Base-by-base conservation (phyloP, 2,113 vertebrate genomes). In the Vimba vimba region DNA sequence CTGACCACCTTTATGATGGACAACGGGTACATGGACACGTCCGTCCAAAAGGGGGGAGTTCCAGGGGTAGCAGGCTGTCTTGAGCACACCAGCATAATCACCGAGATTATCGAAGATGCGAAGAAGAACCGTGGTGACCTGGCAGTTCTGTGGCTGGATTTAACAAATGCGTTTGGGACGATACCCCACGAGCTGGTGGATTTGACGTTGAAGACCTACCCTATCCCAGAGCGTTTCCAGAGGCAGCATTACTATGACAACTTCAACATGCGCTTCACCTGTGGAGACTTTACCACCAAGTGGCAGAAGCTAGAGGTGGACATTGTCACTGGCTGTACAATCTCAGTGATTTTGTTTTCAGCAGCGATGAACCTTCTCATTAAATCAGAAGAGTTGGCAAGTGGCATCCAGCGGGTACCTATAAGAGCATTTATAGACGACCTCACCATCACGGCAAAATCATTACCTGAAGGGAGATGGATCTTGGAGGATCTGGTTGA, bases 401-500 rank as follows among this genome's bases (percentile, higher is more conserved):
- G 36, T 45, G 30, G 30, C 57, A 25, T 82, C 84, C 79, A 86
- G 13, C 60, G 50, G 79, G n/a, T 57, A 19, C 73, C 79, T 33
- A 68, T 82, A 27, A 45, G 36, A 25, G 85, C n/a, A 12, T 86
- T 85, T 6, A 80, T 87, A 76, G 82, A 78, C 73, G 36, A 74
- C 17, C 62, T 84, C 19, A 85, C 15, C 2, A 55, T 82, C 2
- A 66, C 59, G 8, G 19, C 68, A 17, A 80, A 73, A 45, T 27
- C 57, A 68, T 19, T 73, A n/a, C 68, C 83, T 43, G 59, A 77
- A 74, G 55, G 59, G 10, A 86, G 79, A 33, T 86, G 59, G 60
- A 86, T 85, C 21, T 64, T 74, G 43, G 57, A 74, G 33, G 83
- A 81, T 25, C 5, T 64, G 73, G 83, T 81, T 13, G 57, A 83